Evolutionary conservation across 1,140 invertebrate genomes (phyloP).

Genomic region (Andricus grossulariae): DNA sequence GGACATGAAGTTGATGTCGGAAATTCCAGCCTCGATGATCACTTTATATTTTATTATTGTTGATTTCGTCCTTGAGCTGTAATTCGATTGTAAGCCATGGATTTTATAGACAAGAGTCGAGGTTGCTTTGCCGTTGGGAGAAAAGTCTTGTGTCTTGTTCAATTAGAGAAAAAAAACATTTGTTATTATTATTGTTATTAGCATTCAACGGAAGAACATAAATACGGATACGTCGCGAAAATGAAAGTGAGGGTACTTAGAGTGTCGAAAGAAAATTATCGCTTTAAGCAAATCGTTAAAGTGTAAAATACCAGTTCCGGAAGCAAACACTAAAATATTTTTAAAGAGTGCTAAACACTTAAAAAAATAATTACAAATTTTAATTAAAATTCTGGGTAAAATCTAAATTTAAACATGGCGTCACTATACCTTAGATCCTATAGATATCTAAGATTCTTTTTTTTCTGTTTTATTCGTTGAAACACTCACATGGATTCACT

Average conservation of each 20-base stretch:
- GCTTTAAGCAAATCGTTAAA: too few species aligned
- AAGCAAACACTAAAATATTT: too few species aligned
- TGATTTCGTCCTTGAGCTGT: background rate
- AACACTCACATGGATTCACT: too few species aligned
- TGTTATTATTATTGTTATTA: background rate
- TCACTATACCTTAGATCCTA: too few species aligned
- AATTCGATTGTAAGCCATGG: constrained; percentile 2
- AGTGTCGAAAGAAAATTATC: background rate
- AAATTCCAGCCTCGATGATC: constrained; percentile 7
- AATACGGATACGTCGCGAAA: background rate
- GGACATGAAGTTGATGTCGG: constrained; percentile 4
- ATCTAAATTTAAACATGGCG: too few species aligned
- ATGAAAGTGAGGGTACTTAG: background rate
- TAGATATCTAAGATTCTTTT: too few species aligned
- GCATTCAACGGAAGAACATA: background rate
- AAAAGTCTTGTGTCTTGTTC: background rate
- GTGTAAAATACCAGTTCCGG: too few species aligned
- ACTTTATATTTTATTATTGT: constrained; percentile 11
- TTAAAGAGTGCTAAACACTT: too few species aligned
- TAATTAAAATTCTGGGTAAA: too few species aligned
- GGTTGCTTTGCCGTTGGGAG: background rate
- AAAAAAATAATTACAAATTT: too few species aligned
- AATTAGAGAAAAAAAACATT: background rate
- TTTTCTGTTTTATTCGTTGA: too few species aligned
- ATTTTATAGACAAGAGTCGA: background rate